phyloP scores from a whole-genome alignment of 2,888 invertebrate genomes.

The Belgica antarctica region DNA sequence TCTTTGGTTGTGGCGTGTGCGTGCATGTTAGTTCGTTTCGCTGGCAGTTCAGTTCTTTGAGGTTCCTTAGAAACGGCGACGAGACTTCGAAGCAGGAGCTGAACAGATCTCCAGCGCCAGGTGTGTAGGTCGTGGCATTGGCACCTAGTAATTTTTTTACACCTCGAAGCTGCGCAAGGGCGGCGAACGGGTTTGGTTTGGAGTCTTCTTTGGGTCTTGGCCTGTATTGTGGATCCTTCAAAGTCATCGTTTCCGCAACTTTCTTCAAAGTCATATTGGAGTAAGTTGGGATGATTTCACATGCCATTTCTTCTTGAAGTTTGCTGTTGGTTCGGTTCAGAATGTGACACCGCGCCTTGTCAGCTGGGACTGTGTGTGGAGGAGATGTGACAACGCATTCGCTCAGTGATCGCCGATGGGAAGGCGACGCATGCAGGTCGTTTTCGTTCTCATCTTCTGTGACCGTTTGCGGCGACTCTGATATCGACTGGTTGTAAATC shows the following conservation, averaged over 20 bases:
- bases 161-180: conserved; percentile 73
- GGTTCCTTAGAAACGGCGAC: conserved; percentile 61
- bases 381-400: conserved; percentile 66
- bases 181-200: conserved; percentile 69
- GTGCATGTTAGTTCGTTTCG: conserved; percentile 47
- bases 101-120: conserved; percentile 61
- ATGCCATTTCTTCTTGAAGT: conserved; percentile 47
- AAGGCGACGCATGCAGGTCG: conserved; percentile 46
- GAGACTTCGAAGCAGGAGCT: conserved; percentile 75
- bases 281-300: conserved; percentile 53
- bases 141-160: conserved; percentile 79
- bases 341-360: conserved; percentile 71
- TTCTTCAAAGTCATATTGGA: conserved; percentile 61
- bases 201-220: conserved; percentile 58
- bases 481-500: conserved; percentile 38
- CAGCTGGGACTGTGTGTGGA: conserved; percentile 65
- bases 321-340: conserved; percentile 55
- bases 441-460: not conserved
- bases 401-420: conserved; percentile 71
- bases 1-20: conserved; percentile 52
- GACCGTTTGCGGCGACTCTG: conserved; percentile 20
- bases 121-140: conserved; percentile 56
- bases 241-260: conserved; percentile 82
- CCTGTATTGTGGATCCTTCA: conserved; percentile 78
- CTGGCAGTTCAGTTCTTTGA: conserved; percentile 50